Evolutionary conservation across 2,113 vertebrate genomes (phyloP), one percentile per base, ranked within the genome.

Genomic region (Pangasianodon hypophthalmus): DNA sequence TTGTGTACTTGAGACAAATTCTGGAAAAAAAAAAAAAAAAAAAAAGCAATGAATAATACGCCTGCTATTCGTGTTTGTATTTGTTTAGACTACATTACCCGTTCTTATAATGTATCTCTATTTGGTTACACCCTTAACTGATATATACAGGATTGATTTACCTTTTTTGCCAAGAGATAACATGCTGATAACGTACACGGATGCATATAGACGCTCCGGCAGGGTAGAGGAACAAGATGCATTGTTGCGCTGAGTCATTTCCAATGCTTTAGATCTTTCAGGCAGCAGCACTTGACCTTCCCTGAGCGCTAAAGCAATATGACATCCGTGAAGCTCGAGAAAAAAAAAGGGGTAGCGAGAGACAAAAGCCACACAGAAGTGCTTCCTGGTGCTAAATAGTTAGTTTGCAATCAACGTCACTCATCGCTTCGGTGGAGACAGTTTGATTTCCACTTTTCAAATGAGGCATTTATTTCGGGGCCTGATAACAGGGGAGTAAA

Each of bases 371-470:
- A 93, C 93, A 95, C 93, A 96, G 54, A 96, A 96, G 95, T 95
- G 95, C 94, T 93, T 95, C 93, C 95, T 95, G 94, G 95, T 94
- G 96, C 94, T 94, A 95, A 96, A 95, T 94, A 95, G 95, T 96
- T 96, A 95, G 95, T 96, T 96, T 95, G 96, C 96, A 96, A 96
- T 96, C 96, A 96, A 93, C 60, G 96, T 96, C 96, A 96, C 93
- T 96, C 95, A 96, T 93, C 92, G 92, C 94, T 94, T 94, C 91
- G 92, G 93, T 94, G 94, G 92, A 94, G 96, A 96, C 96, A 97
- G 95, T 96, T 96, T 97, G 96, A 97, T 96, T 96, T 95, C 94
- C 94, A 96, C 96, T 95, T 96, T 96, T 97, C 96, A 96, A 96
- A 96, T 96, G 93, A 96, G 95, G 93, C 94, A 92, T 94, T 95